phyloP scores from a whole-genome alignment of 2,888 invertebrate genomes.

The Liodrosophila aerea region DNA sequence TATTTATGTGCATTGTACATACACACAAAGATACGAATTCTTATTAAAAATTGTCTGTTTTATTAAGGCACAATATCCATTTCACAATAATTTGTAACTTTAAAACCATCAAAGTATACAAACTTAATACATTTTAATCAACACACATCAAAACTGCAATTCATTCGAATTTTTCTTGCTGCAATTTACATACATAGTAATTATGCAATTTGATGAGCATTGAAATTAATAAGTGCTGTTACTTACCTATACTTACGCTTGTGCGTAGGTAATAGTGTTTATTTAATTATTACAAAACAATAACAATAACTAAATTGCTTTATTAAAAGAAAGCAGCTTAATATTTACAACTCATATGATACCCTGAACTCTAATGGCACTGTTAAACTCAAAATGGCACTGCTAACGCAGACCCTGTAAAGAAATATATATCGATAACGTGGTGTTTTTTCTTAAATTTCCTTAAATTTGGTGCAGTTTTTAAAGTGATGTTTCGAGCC shows the following conservation, averaged over 20 bases:
- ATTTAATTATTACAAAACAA: constrained; percentile 12
- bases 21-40: neutral
- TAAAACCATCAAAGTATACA: constrained; percentile 1
- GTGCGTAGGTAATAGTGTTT: neutral
- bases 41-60: neutral
- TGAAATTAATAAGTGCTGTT: too few relatives aligned
- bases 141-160: constrained; percentile 39
- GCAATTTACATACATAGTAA: neutral
- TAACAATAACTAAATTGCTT: too few relatives aligned
- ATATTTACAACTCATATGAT: constrained; percentile 19
- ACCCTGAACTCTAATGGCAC: neutral
- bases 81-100: constrained; percentile 36
- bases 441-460: too few relatives aligned
- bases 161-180: constrained; percentile 26
- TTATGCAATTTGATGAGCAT: neutral
- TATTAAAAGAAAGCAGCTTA: constrained; percentile 11
- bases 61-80: constrained; percentile 14
- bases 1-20: neutral
- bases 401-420: too few relatives aligned
- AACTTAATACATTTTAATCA: constrained; percentile 1
- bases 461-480: too few relatives aligned
- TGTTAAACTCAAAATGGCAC: constrained; percentile 23
- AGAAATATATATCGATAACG: too few relatives aligned
- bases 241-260: constrained; percentile 22
- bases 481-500: too few relatives aligned